Evolutionary conservation across 2,888 invertebrate species (phyloP).

Genomic region (Tachina fera): DNA sequence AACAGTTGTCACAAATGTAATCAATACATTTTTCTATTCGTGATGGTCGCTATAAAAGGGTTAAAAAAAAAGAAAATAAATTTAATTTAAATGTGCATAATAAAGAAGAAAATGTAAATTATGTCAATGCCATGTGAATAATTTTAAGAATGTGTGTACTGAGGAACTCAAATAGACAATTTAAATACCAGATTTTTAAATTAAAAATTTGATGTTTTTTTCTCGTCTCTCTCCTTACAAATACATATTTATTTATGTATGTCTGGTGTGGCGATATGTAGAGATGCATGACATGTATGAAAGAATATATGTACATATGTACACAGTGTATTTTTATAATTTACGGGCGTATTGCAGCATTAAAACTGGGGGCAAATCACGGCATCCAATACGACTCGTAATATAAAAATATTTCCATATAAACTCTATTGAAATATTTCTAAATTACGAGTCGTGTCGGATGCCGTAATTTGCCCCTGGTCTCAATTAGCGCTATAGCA

Average conservation of each 20-base stretch:
- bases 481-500: no score
- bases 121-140: constrained; percentile 25
- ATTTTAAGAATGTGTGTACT: neutral
- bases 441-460: no score
- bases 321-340: no score
- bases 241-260: neutral
- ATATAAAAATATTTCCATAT: no score
- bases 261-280: neutral
- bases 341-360: no score
- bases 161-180: constrained; percentile 22
- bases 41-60: constrained; percentile 23
- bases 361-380: no score
- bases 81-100: neutral
- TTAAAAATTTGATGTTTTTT: neutral
- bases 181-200: constrained; percentile 30
- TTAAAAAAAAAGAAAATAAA: constrained; percentile 25
- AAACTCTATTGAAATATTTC: no score
- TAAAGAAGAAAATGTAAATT: neutral
- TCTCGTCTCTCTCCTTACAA: neutral
- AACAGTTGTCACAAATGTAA: no score
- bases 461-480: no score
- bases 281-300: neutral
- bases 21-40: constrained; percentile 13
- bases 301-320: neutral
- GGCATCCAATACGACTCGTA: no score